Conservation (phyloP, 2,888 invertebrate species). For the Clistopyga incitator region DNA sequence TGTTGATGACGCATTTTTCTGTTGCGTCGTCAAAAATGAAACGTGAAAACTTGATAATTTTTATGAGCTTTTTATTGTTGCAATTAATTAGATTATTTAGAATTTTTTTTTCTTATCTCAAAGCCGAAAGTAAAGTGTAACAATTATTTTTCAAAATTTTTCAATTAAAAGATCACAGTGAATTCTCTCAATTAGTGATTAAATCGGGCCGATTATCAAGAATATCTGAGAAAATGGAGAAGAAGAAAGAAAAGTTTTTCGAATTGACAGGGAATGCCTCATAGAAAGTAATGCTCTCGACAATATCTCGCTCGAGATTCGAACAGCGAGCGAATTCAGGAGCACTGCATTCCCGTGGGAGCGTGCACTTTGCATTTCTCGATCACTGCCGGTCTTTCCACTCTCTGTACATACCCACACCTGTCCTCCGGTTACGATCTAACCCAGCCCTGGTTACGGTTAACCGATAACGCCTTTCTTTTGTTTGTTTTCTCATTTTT, state of each 20-base stretch:
- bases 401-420: slow-evolving; percentile 17
- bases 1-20: too few relatives aligned
- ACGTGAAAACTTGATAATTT: too few relatives aligned
- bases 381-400: slow-evolving; percentile 14
- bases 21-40: too few relatives aligned
- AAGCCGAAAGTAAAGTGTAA: too few relatives aligned
- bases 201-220: too few relatives aligned
- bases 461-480: not conserved
- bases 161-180: too few relatives aligned
- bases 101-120: too few relatives aligned
- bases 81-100: too few relatives aligned
- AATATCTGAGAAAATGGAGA: not conserved
- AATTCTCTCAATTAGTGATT: too few relatives aligned
- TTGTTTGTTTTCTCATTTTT: not conserved
- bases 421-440: slow-evolving; percentile 19
- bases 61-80: too few relatives aligned
- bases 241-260: not conserved
- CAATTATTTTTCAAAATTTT: too few relatives aligned
- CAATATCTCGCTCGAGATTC: not conserved
- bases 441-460: slow-evolving; percentile 11
- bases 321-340: slow-evolving; percentile 4
- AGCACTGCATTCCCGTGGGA: slow-evolving; percentile 43
- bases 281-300: slow-evolving; percentile 1
- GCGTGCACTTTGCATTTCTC: slow-evolving; percentile 46
- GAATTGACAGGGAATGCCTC: not conserved